Conservation (phyloP, 2,113 vertebrate genomes). For the Ploceus nigricollis region DNA sequence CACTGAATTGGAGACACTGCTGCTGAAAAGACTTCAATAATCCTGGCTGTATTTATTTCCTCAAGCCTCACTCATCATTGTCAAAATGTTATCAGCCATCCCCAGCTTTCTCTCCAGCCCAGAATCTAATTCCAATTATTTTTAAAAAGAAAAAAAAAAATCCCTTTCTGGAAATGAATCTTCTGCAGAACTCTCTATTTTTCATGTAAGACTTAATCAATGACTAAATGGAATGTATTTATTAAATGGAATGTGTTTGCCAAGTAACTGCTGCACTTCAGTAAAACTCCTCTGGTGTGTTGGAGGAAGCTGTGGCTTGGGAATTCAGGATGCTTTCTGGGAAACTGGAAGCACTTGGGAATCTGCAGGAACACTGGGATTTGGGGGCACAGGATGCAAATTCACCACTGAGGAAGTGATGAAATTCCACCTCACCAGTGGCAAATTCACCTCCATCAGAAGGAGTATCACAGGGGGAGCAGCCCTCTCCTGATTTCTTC, state of each 20-base stretch:
- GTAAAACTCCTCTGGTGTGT: background rate
- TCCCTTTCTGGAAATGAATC: slow-evolving; percentile 37
- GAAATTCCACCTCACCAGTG: no score
- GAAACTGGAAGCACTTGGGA: background rate
- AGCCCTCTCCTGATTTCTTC: background rate
- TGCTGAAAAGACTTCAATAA: slow-evolving; percentile 54
- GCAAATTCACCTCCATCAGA: background rate
- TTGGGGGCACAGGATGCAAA: background rate
- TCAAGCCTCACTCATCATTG: slow-evolving; percentile 64
- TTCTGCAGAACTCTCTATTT: slow-evolving; percentile 15
- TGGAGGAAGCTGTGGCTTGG: background rate
- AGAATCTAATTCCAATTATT: slow-evolving; percentile 50
- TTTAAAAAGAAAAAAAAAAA: background rate
- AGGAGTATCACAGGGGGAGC: background rate
- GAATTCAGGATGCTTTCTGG: background rate
- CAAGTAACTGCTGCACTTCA: background rate
- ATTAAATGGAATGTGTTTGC: background rate
- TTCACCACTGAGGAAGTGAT: accelerated
- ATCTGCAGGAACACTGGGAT: background rate
- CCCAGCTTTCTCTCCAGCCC: slow-evolving; percentile 20
- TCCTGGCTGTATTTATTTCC: slow-evolving; percentile 62
- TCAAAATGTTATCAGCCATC: slow-evolving; percentile 54
- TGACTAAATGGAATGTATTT: slow-evolving; percentile 36
- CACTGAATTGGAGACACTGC: slow-evolving; percentile 21
- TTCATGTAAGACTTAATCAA: slow-evolving; percentile 48